Conservation (phyloP, 2,797 vertebrate species). For the Gambusia yucatana region DNA sequence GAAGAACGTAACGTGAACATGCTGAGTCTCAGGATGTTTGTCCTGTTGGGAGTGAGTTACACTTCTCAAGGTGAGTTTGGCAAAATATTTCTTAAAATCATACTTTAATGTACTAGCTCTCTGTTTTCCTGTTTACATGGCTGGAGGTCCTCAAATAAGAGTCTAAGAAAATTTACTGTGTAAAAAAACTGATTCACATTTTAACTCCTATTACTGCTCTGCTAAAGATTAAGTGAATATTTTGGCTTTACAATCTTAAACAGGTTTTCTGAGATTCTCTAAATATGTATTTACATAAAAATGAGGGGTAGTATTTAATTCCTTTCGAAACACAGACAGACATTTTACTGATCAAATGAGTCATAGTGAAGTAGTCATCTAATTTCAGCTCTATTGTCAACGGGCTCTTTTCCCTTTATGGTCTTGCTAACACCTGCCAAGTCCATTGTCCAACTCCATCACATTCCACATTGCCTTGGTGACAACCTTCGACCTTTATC, state of each 20-base stretch:
- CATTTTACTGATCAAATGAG: slow-evolving; percentile 18
- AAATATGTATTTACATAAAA: background rate
- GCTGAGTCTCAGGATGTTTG: slow-evolving; percentile 52
- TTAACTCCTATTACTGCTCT: background rate
- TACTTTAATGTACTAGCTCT: background rate
- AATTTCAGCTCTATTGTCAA: slow-evolving; percentile 56
- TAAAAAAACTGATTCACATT: background rate
- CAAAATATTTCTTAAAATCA: background rate
- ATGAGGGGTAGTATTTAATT: background rate
- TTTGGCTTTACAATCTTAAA: background rate
- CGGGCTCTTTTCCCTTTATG: slow-evolving; percentile 35
- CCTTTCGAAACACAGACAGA: background rate
- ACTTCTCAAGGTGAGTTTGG: slow-evolving; percentile 70
- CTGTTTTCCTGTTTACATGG: background rate
- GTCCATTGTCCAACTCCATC: slow-evolving; percentile 77
- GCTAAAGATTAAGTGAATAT: background rate
- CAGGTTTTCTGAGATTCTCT: background rate
- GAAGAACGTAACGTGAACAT: slow-evolving; percentile 42
- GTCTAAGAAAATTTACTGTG: background rate
- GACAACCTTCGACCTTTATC: slow-evolving; percentile 74
- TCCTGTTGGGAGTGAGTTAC: slow-evolving; percentile 70
- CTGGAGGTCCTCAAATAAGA: background rate
- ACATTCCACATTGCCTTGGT: slow-evolving; percentile 63
- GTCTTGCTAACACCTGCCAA: slow-evolving; percentile 79
- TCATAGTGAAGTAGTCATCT: slow-evolving; percentile 26